These are phyloP conservation scores for Gymnosoma rotundatum DNA, from an alignment of 2,888 invertebrate species.

Conservation along the genomic window DNA sequence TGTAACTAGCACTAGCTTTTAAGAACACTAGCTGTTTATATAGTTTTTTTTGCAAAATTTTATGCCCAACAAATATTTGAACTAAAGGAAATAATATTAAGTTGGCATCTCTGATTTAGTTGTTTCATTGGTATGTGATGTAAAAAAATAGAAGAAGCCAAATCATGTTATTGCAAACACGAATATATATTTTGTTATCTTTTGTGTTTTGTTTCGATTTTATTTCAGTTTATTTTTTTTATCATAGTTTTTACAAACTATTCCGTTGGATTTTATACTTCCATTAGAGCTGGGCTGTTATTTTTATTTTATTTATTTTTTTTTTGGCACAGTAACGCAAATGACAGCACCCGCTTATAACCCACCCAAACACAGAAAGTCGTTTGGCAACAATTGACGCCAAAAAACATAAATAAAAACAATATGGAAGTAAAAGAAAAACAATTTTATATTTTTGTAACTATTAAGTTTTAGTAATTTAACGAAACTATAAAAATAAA, in stretches of 20 bases:
- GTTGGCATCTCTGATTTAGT: slow-evolving; percentile 43
- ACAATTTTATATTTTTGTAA: slow-evolving; percentile 49
- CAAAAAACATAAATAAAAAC: slow-evolving; percentile 14
- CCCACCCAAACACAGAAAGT: slow-evolving; percentile 5
- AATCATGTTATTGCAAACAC: slow-evolving; percentile 57
- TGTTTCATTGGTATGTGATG: neutral
- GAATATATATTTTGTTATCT: slow-evolving; percentile 60
- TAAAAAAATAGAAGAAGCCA: slow-evolving; percentile 26
- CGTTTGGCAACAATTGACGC: slow-evolving; percentile 63
- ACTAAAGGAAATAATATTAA: neutral
- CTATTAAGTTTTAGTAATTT: slow-evolving; percentile 42
- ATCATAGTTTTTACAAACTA: slow-evolving; percentile 35
- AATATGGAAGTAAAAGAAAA: slow-evolving; percentile 9
- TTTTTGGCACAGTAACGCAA: slow-evolving; percentile 43
- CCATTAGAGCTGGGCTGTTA: slow-evolving; percentile 60
- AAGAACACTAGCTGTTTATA: too few relatives aligned
- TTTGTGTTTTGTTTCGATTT: slow-evolving; percentile 61
- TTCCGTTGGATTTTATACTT: slow-evolving; percentile 51
- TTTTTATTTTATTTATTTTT: neutral
- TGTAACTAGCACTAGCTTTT: too few relatives aligned
- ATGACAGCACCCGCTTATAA: slow-evolving; percentile 34
- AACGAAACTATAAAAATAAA: slow-evolving; percentile 47
- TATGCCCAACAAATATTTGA: too few relatives aligned
- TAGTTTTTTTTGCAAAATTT: too few relatives aligned
- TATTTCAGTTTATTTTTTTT: slow-evolving; percentile 40